A percentile compares a stretch with the other conserved stretches of the same genome.
Conservation (phyloP, 2,113 vertebrate genomes). For the Nansenia antarctica region DNA sequence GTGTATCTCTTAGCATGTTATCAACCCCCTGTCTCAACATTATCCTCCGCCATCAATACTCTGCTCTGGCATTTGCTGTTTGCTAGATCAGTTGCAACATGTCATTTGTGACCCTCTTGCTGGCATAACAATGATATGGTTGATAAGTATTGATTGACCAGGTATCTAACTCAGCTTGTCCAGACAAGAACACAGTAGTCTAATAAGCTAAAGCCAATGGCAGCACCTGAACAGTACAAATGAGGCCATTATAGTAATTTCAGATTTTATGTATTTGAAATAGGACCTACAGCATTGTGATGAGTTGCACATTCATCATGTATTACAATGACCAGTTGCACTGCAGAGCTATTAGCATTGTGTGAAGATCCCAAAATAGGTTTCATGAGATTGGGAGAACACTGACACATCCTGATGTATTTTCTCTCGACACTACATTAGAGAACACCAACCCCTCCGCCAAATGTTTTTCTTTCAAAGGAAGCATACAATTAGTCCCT, state of each 20-base stretch:
- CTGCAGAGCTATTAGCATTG: background rate
- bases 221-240: background rate
- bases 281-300: background rate
- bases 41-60: no score
- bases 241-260: background rate
- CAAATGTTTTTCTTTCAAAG: background rate
- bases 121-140: no score
- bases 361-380: background rate
- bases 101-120: no score
- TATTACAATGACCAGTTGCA: slow-evolving; percentile 1
- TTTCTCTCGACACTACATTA: background rate
- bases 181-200: background rate
- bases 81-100: no score
- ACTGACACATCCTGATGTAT: background rate
- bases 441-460: background rate
- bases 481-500: no score
- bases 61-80: no score
- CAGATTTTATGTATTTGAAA: background rate
- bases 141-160: no score
- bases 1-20: background rate
- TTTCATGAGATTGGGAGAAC: background rate
- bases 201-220: no score
- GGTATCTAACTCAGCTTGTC: background rate
- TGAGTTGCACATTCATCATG: background rate
- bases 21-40: background rate